A percentile compares a stretch with the other conserved stretches of the same genome.
These are phyloP conservation scores for Terrapene triunguis DNA, from an alignment of 2,113 vertebrate species.

Conservation along the genomic window DNA sequence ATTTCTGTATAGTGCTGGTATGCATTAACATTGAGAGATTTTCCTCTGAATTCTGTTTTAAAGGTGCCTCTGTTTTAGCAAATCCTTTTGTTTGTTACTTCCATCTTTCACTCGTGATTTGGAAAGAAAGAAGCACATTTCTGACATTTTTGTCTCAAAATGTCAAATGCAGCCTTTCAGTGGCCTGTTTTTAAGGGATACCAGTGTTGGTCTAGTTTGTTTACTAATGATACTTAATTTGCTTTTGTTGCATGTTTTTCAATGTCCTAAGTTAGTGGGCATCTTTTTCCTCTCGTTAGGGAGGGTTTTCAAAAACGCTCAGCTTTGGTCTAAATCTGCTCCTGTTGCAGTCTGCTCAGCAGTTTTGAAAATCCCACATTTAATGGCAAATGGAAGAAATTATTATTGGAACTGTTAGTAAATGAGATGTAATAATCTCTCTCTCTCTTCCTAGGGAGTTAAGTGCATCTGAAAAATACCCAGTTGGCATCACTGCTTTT, in stretches of 20 bases:
- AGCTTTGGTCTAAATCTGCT: neutral
- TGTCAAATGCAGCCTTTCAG: neutral
- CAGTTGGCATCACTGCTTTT: neutral
- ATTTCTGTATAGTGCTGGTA: accelerated
- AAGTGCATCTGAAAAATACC: neutral
- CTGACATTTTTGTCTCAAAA: neutral
- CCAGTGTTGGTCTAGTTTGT: neutral
- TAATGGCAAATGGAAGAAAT: neutral
- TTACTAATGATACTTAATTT: conserved; percentile 10
- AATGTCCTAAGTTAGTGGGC: neutral
- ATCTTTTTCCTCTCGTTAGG: neutral
- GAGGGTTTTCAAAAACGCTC: neutral
- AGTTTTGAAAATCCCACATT: neutral
- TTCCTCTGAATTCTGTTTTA: neutral
- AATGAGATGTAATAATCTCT: neutral
- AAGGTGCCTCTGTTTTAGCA: neutral
- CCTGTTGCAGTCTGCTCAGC: neutral
- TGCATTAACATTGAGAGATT: neutral
- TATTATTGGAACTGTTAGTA: neutral
- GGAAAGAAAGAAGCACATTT: accelerated
- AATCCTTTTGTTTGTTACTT: neutral
- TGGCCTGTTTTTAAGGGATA: neutral
- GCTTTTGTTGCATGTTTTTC: neutral
- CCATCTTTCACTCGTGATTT: accelerated
- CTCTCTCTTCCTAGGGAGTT: neutral